phyloP scores from a whole-genome alignment of 35 echinoderm and acorn worm genomes.

The Heliocidaris tuberculata region DNA sequence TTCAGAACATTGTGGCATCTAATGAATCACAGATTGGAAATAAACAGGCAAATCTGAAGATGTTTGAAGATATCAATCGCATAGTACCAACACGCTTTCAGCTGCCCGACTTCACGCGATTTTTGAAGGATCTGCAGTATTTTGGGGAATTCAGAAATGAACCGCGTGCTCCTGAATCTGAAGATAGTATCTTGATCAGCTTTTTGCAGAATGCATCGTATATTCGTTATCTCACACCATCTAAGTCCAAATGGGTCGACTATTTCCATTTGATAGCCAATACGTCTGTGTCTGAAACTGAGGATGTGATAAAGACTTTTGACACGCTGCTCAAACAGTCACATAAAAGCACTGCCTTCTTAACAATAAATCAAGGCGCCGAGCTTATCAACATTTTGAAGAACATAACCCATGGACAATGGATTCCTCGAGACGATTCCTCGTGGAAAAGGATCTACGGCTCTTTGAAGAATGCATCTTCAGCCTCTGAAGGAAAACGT shows the following conservation, averaged over 20 bases:
- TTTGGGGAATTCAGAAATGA: background rate
- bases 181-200: background rate
- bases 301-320: background rate
- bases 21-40: background rate
- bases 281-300: background rate
- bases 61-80: background rate
- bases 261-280: background rate
- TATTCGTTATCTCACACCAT: background rate
- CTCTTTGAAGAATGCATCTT: background rate
- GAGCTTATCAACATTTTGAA: background rate
- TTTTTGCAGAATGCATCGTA: background rate
- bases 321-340: background rate
- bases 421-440: background rate
- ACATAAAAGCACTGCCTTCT: background rate
- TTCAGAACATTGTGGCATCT: background rate
- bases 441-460: background rate
- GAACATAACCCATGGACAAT: background rate
- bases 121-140: background rate
- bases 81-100: background rate
- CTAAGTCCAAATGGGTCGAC: background rate
- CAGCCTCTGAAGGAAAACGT: background rate
- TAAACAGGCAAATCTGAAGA: background rate
- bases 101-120: background rate
- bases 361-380: background rate
- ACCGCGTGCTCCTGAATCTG: background rate